phyloP scores from a whole-genome alignment of 2,888 invertebrate genomes.

The Aleiodes testaceus region DNA sequence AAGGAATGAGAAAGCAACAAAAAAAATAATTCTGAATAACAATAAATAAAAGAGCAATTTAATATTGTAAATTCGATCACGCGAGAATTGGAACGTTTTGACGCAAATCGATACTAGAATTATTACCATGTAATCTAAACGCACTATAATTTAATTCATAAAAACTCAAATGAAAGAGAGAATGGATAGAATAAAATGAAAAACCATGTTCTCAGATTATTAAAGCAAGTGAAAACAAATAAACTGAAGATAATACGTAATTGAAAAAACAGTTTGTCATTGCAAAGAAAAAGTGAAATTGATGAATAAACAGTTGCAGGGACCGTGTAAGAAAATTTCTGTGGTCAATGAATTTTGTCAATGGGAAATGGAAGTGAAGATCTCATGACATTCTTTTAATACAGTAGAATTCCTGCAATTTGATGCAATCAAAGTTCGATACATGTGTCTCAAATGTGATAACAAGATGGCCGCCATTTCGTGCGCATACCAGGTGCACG shows the following conservation, averaged over 20 bases:
- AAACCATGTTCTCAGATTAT: constrained; percentile 53
- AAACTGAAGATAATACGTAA: constrained; percentile 48
- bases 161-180: constrained; percentile 47
- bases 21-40: constrained; percentile 32
- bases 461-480: too few relatives aligned
- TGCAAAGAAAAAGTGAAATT: constrained; percentile 50
- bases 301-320: constrained; percentile 1
- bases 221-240: constrained; percentile 49
- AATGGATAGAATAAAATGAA: constrained; percentile 51
- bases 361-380: constrained; percentile 3
- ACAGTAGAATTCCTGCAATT: too few relatives aligned
- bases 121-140: constrained; percentile 66
- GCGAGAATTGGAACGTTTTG: constrained; percentile 63
- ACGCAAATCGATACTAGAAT: constrained; percentile 64
- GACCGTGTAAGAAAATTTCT: neutral
- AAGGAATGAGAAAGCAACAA: constrained; percentile 17
- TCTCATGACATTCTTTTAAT: too few relatives aligned
- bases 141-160: constrained; percentile 64
- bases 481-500: too few relatives aligned
- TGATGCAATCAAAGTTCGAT: too few relatives aligned
- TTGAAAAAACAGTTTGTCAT: constrained; percentile 43
- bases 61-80: constrained; percentile 38
- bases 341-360: neutral
- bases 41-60: constrained; percentile 42
- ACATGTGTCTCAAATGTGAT: too few relatives aligned